These are phyloP conservation scores for Ceratosolen fusciceps DNA, from an alignment of 1,140 invertebrate genomes.

Conservation along the genomic window DNA sequence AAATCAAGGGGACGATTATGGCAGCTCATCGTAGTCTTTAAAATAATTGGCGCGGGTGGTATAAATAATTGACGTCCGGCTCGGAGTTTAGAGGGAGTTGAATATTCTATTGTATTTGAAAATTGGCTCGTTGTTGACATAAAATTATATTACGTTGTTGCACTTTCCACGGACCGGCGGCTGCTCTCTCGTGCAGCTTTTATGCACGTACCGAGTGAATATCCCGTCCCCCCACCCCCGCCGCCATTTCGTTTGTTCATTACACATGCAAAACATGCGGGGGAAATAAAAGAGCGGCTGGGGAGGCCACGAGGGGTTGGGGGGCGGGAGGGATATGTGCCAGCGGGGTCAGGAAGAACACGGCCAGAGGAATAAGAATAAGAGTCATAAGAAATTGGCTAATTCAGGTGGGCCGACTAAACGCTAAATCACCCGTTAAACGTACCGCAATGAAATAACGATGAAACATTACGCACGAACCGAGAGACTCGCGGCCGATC, in stretches of 20 bases:
- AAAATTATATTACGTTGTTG: constrained; percentile 11
- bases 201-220: constrained; percentile 6
- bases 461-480: constrained; percentile 20
- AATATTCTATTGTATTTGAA: background rate
- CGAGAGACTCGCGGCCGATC: constrained; percentile 17
- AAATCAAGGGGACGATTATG: too few relatives aligned
- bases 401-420: constrained; percentile 44
- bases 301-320: constrained; percentile 37
- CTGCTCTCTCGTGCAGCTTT: background rate
- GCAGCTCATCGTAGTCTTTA: too few relatives aligned
- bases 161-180: background rate
- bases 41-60: too few relatives aligned
- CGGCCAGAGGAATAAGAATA: too few relatives aligned
- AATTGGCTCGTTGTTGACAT: background rate
- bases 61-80: background rate
- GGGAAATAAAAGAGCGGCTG: constrained; percentile 24
- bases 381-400: constrained; percentile 46
- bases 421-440: constrained; percentile 46
- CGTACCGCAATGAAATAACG: constrained; percentile 46
- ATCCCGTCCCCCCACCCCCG: too few relatives aligned
- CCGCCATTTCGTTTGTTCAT: too few relatives aligned
- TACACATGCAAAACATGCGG: constrained; percentile 43
- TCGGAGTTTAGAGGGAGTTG: background rate
- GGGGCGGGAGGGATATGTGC: too few relatives aligned
- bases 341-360: too few relatives aligned